A percentile compares a stretch with the other conserved stretches of the same genome.
Conservation (phyloP, 2,888 invertebrate genomes). For the Suillia variegata region DNA sequence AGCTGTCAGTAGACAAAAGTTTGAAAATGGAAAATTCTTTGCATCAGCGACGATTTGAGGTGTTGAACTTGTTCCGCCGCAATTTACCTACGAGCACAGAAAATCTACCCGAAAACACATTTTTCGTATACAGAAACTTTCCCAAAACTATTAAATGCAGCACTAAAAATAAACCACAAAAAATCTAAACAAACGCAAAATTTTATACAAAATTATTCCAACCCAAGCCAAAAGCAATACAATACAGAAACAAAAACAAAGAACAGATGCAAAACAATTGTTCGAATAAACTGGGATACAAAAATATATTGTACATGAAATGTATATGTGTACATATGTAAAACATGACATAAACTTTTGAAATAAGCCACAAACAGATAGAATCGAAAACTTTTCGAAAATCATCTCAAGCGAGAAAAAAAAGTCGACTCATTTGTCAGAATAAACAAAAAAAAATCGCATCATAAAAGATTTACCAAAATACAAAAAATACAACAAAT, state of each 20-base stretch:
- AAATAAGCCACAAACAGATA: conserved; percentile 9
- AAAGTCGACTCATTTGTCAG: conserved; percentile 30
- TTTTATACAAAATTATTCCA: conserved; percentile 13
- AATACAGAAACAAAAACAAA: conserved; percentile 19
- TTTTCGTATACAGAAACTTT: background rate
- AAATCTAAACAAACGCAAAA: background rate
- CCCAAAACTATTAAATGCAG: background rate
- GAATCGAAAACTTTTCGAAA: background rate
- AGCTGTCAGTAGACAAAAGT: too few relatives aligned
- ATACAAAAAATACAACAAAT: conserved; percentile 35
- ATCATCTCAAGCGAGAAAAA: background rate
- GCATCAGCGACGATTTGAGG: too few relatives aligned
- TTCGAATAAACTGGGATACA: too few relatives aligned
- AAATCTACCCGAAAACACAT: too few relatives aligned
- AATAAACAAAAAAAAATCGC: conserved; percentile 13
- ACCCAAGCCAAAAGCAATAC: conserved; percentile 13
- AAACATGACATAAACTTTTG: conserved; percentile 8
- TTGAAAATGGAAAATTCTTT: too few relatives aligned
- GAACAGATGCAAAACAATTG: conserved; percentile 31
- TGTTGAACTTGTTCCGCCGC: too few relatives aligned
- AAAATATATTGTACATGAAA: conserved; percentile 14
- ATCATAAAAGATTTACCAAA: conserved; percentile 28
- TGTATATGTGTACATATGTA: background rate
- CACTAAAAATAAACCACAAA: background rate
- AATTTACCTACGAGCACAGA: background rate